phyloP scores from a whole-genome alignment of 2,888 invertebrate species.

The Tridacna gigas region DNA sequence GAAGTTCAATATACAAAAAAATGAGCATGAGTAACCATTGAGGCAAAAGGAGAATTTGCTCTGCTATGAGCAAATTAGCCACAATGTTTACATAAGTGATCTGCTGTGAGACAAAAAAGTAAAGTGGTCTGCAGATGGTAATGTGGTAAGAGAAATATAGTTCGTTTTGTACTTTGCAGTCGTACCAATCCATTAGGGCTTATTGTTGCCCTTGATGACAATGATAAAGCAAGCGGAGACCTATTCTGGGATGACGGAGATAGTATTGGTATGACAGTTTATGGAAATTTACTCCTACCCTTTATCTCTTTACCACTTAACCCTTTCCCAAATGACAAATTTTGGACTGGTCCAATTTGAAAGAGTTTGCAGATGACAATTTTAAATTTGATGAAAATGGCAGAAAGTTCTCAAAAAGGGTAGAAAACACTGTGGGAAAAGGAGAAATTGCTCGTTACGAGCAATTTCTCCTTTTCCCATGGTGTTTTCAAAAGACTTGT shows the following conservation, averaged over 20 bases:
- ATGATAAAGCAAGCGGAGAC: slow-evolving; percentile 86
- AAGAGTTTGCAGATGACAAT: too few species aligned
- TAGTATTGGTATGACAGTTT: slow-evolving; percentile 59
- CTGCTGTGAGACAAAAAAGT: background rate
- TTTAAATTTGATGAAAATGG: too few species aligned
- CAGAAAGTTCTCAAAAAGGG: too few species aligned
- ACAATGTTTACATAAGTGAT: background rate
- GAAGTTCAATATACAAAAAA: background rate
- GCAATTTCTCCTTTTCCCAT: background rate
- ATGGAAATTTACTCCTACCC: too few species aligned
- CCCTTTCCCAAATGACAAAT: too few species aligned
- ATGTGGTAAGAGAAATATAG: too few species aligned
- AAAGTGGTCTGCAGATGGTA: too few species aligned
- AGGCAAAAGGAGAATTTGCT: background rate
- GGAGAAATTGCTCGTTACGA: background rate
- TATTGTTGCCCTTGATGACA: slow-evolving; percentile 87
- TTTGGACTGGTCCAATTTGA: too few species aligned
- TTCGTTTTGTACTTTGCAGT: slow-evolving; percentile 70
- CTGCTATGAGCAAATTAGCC: background rate
- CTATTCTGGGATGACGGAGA: slow-evolving; percentile 91
- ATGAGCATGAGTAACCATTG: background rate
- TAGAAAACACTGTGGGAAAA: background rate
- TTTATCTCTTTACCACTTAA: too few species aligned
- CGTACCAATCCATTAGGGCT: slow-evolving; percentile 89
- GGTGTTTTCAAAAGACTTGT: background rate